phyloP scores from a whole-genome alignment of 2,888 invertebrate species.

The Cephonodes hylas region DNA sequence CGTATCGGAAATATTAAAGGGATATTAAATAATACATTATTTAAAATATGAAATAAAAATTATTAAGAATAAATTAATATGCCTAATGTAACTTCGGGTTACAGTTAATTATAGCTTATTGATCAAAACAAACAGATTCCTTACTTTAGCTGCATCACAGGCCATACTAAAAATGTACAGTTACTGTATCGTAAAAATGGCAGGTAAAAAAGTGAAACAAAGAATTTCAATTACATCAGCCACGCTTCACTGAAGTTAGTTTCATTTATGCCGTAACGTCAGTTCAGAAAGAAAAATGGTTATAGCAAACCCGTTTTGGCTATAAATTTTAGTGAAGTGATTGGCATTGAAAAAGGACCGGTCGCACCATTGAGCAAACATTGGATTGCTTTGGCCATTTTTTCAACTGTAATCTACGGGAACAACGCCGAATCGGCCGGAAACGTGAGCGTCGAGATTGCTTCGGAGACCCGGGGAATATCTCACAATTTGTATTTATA shows the following conservation, averaged over 20 bases:
- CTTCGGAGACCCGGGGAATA: constrained; percentile 23
- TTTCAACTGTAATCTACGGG: background rate
- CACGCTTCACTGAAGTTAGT: background rate
- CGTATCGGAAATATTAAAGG: no score
- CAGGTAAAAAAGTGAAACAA: background rate
- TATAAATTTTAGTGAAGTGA: constrained; percentile 27
- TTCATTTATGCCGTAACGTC: constrained; percentile 17
- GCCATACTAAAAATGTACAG: background rate
- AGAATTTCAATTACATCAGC: background rate
- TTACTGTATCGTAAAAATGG: background rate
- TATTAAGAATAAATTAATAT: no score
- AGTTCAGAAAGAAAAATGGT: constrained; percentile 24
- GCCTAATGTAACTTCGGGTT: no score
- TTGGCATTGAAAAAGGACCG: constrained; percentile 33
- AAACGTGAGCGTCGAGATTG: constrained; percentile 16
- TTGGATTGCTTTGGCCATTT: constrained; percentile 17
- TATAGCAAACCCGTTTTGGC: constrained; percentile 19
- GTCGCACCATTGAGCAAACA: constrained; percentile 14
- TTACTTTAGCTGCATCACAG: background rate
- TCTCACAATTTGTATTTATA: constrained; percentile 8
- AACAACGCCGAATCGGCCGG: background rate
- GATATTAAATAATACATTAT: no score
- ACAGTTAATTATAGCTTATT: no score
- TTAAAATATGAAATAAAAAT: no score
- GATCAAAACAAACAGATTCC: no score